Evolutionary conservation across 2,888 invertebrate genomes (phyloP).

Genomic region (Caprella mutica): DNA sequence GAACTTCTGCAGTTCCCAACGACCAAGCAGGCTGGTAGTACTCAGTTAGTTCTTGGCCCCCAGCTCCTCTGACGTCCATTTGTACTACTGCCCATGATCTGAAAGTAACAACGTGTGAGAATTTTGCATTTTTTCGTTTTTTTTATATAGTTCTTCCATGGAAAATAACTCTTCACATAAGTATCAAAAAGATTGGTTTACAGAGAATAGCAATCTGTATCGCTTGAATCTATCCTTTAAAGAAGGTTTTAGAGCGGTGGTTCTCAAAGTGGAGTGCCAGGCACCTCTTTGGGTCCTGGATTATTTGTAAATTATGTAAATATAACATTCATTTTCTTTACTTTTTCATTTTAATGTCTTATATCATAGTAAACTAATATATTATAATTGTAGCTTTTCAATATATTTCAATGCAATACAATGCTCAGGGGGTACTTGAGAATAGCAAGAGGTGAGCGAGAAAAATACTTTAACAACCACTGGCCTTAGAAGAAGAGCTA

Average conservation of each 20-base stretch:
- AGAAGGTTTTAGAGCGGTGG: neutral
- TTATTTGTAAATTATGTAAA: no score
- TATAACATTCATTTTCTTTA: no score
- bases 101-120: no score
- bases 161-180: neutral
- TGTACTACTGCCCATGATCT: conserved; percentile 31
- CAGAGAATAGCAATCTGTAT: neutral
- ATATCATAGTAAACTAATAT: neutral
- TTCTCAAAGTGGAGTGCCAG: no score
- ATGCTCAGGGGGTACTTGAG: no score
- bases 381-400: no score
- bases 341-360: neutral
- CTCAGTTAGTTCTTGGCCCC: conserved; percentile 24
- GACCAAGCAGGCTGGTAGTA: conserved; percentile 33
- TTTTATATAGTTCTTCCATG: no score
- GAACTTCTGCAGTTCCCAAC: conserved; percentile 20
- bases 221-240: neutral
- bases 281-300: no score
- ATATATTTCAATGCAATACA: no score
- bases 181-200: neutral
- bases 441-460: no score
- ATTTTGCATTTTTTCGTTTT: no score
- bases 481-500: neutral
- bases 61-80: conserved; percentile 25
- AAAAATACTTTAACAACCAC: no score